Evolutionary conservation across 2,797 vertebrate genomes (phyloP).

Genomic region (Aselliscus stoliczkanus): DNA sequence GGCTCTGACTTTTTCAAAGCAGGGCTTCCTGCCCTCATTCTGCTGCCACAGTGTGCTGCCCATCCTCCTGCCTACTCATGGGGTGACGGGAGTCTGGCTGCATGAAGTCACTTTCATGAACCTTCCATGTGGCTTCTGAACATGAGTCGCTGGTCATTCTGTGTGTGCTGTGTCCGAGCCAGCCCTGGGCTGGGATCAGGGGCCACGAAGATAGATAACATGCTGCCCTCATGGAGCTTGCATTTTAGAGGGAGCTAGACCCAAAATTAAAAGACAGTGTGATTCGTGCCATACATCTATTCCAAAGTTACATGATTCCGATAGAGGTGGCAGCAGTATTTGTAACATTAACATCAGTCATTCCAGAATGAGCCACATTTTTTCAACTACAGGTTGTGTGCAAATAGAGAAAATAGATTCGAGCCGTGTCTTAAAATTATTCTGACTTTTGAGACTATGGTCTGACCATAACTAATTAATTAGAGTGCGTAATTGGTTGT

Average conservation of each 20-base stretch:
- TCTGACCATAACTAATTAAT: background rate
- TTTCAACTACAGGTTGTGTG: background rate
- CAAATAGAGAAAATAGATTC: slow-evolving; percentile 4
- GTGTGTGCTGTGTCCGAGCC: background rate
- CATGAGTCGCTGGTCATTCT: background rate
- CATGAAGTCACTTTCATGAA: background rate
- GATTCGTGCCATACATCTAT: background rate
- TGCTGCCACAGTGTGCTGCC: background rate
- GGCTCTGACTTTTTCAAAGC: background rate
- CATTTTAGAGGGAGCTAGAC: background rate
- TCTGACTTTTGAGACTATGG: background rate
- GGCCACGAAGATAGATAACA: background rate
- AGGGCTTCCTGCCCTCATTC: background rate
- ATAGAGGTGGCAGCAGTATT: background rate
- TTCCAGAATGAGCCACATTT: background rate
- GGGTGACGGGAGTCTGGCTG: background rate
- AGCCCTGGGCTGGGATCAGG: background rate
- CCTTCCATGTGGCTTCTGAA: background rate
- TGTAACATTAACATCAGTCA: background rate
- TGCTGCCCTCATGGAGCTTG: background rate
- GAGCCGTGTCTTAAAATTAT: background rate
- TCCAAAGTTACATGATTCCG: background rate
- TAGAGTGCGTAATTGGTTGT: background rate
- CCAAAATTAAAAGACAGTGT: background rate
- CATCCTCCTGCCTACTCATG: background rate